Evolutionary conservation across 2,113 vertebrate genomes (phyloP), one percentile per base, ranked within the genome.

Genomic region (Oncorhynchus tshawytscha): DNA sequence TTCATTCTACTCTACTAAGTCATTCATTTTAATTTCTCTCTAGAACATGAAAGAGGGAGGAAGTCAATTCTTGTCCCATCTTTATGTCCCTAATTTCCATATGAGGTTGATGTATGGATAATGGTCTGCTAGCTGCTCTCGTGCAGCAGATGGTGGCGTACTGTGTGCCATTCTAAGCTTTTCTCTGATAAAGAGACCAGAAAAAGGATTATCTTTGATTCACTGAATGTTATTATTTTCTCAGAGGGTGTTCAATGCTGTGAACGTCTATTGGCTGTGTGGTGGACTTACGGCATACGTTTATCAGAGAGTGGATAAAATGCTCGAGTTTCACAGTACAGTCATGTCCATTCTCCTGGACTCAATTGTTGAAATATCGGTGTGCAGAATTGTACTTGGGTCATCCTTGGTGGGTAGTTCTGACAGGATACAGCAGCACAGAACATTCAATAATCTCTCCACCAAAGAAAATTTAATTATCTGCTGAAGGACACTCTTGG

Each of bases 81-180:
- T 16, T 20, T 8, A 66, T 76, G 73, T 80, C 75, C 60, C 82
- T 84, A 85, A 86, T 84, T 86, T 86, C 79, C 72, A 82, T 79
- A 75, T 76, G 69, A 74, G 62, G 70, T 73, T 86, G 79, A 85
- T 86, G 74, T 86, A 70, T 76, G 86, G 82, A 86, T 89, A 79
- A 86, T 72, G 77, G 78, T 79, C 79, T 75, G 65, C 27, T 31
- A 16, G 12, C 13, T 18, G 51, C 51, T 54, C 51, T 54, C 51
- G 1, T 62, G 59, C 59, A 84, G 80, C 83, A 85, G 85, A 85
- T 84, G 85, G 82, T 75, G 70, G 31, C 51, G 75, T 70, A 85
- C 81, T 85, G 75, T 80, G 79, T 83, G 80, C 75, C 70, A 75
- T 81, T 77, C 77, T 84, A 76, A 84, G 79, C 81, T 80, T 72